Evolutionary conservation across 2,113 vertebrate genomes (phyloP).

Genomic region (Suncus etruscus): DNA sequence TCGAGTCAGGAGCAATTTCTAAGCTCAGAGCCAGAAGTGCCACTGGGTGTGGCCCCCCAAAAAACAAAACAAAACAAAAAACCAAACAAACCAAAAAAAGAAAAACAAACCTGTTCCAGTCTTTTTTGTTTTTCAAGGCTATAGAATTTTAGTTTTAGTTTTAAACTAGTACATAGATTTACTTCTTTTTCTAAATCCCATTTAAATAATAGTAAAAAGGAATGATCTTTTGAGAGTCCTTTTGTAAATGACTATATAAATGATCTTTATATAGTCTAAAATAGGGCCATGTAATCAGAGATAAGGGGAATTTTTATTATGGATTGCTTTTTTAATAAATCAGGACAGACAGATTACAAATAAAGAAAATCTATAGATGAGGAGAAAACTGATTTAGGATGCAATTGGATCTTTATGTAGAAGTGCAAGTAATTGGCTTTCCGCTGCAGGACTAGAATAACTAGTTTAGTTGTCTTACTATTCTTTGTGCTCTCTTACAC

Average conservation of each 20-base stretch:
- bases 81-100: too few species aligned
- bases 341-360: neutral
- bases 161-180: neutral
- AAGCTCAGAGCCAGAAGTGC: too few species aligned
- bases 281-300: neutral
- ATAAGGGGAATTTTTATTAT: neutral
- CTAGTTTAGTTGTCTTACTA: neutral
- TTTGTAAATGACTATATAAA: too few species aligned
- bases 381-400: neutral
- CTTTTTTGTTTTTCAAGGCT: neutral
- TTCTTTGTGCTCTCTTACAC: too few species aligned
- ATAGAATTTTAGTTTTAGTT: neutral
- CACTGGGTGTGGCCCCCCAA: too few species aligned
- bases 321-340: conserved; percentile 19
- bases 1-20: too few species aligned
- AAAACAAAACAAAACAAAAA: too few species aligned
- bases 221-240: neutral
- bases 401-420: neutral
- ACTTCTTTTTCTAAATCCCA: conserved; percentile 21
- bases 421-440: neutral
- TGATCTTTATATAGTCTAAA: neutral
- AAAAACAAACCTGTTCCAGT: too few species aligned
- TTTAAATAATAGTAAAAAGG: neutral
- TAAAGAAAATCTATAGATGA: neutral
- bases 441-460: neutral